Evolutionary conservation across 1,140 invertebrate species (phyloP).

Genomic region (Geopemphigus sp.): DNA sequence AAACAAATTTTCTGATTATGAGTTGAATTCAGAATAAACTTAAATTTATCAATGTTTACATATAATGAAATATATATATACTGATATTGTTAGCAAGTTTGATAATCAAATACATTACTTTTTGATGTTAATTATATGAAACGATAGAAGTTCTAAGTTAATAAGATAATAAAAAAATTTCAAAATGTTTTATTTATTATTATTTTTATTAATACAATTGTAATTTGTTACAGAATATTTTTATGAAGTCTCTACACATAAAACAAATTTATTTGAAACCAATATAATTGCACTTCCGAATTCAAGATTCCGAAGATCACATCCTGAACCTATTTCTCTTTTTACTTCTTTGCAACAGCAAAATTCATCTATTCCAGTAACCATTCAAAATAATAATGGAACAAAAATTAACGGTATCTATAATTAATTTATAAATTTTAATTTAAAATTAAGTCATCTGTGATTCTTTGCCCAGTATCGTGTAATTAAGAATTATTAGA

Average conservation of each 20-base stretch:
- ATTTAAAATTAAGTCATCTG: too few species aligned
- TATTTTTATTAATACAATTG: neutral
- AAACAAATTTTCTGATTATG: too few species aligned
- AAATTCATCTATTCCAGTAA: neutral
- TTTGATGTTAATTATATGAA: too few species aligned
- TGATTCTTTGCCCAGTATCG: too few species aligned
- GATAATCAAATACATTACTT: too few species aligned
- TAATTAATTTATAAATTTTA: too few species aligned
- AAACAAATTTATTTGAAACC: neutral
- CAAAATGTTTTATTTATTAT: neutral
- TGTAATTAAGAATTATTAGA: too few species aligned
- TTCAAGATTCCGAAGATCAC: neutral
- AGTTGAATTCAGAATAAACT: too few species aligned
- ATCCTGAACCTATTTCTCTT: neutral
- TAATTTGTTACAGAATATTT: constrained; percentile 16
- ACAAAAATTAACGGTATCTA: constrained; percentile 5
- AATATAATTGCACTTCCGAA: neutral
- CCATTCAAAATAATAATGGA: neutral
- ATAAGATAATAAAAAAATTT: neutral
- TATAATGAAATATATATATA: too few species aligned
- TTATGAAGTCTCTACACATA: neutral
- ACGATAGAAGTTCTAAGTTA: too few species aligned
- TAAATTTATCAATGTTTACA: too few species aligned
- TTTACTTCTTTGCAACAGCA: neutral
- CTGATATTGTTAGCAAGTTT: too few species aligned